Conservation (phyloP, 2,797 vertebrate genomes). For the Cossypha niveicapilla region DNA sequence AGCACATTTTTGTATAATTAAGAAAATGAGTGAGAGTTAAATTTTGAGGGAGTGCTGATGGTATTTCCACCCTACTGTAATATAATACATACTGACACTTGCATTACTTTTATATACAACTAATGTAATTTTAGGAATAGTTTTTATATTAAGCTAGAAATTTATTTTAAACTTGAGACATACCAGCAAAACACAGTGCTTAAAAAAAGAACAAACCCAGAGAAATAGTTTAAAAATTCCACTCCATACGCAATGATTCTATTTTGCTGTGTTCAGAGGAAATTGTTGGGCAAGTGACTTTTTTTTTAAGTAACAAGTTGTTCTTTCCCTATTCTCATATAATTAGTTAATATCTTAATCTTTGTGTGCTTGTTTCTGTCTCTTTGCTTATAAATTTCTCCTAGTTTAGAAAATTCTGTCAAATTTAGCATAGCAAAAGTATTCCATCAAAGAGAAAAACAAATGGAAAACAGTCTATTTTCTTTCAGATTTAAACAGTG, state of each 20-base stretch:
- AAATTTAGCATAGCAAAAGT: background rate
- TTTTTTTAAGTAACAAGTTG: background rate
- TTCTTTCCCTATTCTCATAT: background rate
- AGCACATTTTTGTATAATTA: conserved; percentile 46
- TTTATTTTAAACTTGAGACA: background rate
- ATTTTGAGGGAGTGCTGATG: background rate
- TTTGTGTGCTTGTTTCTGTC: background rate
- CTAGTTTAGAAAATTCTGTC: background rate
- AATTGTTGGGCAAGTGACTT: background rate
- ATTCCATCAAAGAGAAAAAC: background rate
- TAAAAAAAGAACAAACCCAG: background rate
- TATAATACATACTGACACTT: background rate
- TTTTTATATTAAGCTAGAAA: background rate
- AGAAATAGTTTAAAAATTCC: background rate
- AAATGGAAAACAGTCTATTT: background rate
- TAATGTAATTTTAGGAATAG: background rate
- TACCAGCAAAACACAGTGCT: background rate
- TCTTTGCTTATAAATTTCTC: background rate
- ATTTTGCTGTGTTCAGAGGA: background rate
- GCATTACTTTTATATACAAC: background rate
- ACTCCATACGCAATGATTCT: background rate
- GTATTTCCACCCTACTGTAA: background rate
- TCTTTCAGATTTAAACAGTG: background rate
- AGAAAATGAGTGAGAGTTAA: conserved; percentile 32
- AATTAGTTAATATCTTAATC: background rate